Conservation (phyloP, 2,888 invertebrate genomes). For the Nomada fabriciana region DNA sequence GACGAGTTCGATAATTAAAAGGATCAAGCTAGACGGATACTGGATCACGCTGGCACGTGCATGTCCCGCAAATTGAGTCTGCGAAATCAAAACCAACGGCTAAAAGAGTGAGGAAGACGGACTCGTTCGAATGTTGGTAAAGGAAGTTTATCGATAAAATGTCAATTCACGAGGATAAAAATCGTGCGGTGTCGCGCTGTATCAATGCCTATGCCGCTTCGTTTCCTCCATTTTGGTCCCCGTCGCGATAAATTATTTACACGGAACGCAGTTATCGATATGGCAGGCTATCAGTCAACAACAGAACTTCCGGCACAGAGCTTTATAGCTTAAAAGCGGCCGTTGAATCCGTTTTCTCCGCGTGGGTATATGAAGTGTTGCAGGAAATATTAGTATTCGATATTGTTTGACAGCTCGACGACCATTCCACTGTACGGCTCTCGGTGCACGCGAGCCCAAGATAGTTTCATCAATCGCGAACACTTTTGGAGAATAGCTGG, state of each 20-base stretch:
- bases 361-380: neutral
- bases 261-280: slow-evolving; percentile 48
- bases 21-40: slow-evolving; percentile 36
- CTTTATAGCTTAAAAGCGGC: slow-evolving; percentile 37
- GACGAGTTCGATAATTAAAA: slow-evolving; percentile 56
- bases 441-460: neutral
- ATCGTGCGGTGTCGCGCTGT: slow-evolving; percentile 27
- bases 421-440: slow-evolving; percentile 4
- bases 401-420: slow-evolving; percentile 42
- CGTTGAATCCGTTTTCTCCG: slow-evolving; percentile 29
- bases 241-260: slow-evolving; percentile 61
- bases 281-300: slow-evolving; percentile 59
- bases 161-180: slow-evolving; percentile 50
- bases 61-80: slow-evolving; percentile 14
- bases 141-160: slow-evolving; percentile 49
- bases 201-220: slow-evolving; percentile 39
- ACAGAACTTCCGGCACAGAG: slow-evolving; percentile 41
- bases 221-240: slow-evolving; percentile 54
- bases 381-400: slow-evolving; percentile 55
- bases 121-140: slow-evolving; percentile 18
- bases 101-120: too few species aligned
- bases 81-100: slow-evolving; percentile 24
- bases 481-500: too few species aligned
- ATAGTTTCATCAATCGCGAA: too few species aligned
- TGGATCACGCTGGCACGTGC: neutral